A percentile compares a stretch with the other conserved stretches of the same genome.
Evolutionary conservation across 2,113 vertebrate species (phyloP).

Genomic region (Alethe diademata): DNA sequence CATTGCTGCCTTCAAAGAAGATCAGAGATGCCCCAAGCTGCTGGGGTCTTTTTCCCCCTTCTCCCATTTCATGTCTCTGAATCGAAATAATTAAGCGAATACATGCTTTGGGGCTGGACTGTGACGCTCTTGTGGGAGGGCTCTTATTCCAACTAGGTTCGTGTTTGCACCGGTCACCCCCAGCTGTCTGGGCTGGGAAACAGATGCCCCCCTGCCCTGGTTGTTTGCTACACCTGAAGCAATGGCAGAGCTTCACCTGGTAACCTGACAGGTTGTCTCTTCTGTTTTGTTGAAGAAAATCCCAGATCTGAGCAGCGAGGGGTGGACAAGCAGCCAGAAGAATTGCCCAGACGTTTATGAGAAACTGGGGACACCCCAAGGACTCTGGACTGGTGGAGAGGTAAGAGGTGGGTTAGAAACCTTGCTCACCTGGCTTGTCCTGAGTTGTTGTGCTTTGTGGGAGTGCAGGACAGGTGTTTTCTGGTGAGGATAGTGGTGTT

Average conservation of each 20-base stretch:
- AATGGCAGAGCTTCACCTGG: neutral
- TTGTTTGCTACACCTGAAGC: neutral
- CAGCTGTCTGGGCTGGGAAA: neutral
- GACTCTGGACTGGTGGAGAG: slow-evolving; percentile 3
- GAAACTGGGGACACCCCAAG: neutral
- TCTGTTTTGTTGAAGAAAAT: slow-evolving; percentile 35
- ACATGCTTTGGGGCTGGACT: neutral
- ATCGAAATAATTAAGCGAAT: slow-evolving; percentile 15
- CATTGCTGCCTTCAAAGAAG: neutral
- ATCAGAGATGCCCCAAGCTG: neutral
- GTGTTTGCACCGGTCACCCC: neutral
- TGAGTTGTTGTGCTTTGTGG: neutral
- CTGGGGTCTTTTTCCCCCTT: neutral
- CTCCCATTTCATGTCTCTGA: neutral
- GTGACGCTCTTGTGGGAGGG: neutral
- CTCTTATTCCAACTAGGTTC: neutral
- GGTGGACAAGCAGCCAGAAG: neutral
- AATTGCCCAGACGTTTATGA: slow-evolving; percentile 13
- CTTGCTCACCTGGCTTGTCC: neutral
- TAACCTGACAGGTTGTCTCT: neutral
- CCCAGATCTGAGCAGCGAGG: neutral
- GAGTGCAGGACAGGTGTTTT: neutral
- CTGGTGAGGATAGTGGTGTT: neutral
- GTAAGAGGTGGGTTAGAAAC: slow-evolving; percentile 20
- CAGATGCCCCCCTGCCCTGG: neutral